Evolutionary conservation across 1,140 invertebrate species (phyloP), one percentile per base, ranked within the genome.

Genomic region (Prorops nasuta): DNA sequence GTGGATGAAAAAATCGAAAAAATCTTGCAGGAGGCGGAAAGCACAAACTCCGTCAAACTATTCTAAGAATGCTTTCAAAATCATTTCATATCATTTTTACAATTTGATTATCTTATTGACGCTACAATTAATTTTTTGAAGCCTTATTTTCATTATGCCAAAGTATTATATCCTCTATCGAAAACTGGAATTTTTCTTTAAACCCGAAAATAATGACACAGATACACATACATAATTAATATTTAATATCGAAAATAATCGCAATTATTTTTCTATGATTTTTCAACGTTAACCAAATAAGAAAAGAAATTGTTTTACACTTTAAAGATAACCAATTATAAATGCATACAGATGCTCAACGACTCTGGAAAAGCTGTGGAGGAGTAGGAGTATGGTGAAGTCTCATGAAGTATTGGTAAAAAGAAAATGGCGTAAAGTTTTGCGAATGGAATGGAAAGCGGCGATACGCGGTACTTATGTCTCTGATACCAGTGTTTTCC

Each of bases 361-460:
- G 49, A 55, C 53, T 55, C 45, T 39, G 34, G 43, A 47, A 55
- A 55, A 55, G 42, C 49, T 42, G 51, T 39, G 31, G n/a, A n/a
- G n/a, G n/a, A n/a, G n/a, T n/a, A n/a, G n/a, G n/a, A n/a, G n/a
- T n/a, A n/a, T n/a, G n/a, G n/a, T n/a, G n/a, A n/a, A n/a, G n/a
- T n/a, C n/a, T 51, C 41, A 54, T 51, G 43, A 21, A 51, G 42
- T 35, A 15, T 19, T 3, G 7, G 51, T 15, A 54, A 34, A 54
- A 40, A 8, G 15, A 53, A 61, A 44, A 61, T 56, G 58, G 58
- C 53, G 58, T 59, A 51, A n/a, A n/a, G n/a, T n/a, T 28, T 12
- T 12, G 24, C 12, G 12, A 12, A 7, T 28, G 24, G 24, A 12
- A 28, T 7, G 6, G 24, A 7, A 28, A 28, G 24, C 6, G 12